Evolutionary conservation across 2,113 vertebrate genomes (phyloP).

Genomic region (Malurus elegans): DNA sequence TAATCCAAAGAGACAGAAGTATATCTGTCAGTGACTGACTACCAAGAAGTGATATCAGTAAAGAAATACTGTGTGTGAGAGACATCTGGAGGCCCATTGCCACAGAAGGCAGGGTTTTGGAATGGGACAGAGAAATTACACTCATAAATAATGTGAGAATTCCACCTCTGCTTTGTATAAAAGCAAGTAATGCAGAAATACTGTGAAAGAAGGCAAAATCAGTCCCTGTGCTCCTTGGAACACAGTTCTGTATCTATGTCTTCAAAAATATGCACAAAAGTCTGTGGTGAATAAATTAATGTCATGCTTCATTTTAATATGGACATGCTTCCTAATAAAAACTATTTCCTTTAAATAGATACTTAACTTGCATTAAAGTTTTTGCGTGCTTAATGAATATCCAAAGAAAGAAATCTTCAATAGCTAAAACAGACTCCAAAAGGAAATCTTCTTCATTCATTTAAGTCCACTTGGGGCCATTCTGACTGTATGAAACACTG

Average conservation of each 20-base stretch:
- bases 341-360: neutral
- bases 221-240: neutral
- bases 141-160: neutral
- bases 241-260: neutral
- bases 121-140: neutral
- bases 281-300: neutral
- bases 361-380: neutral
- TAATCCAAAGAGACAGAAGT: neutral
- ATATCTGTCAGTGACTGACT: neutral
- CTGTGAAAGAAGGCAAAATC: neutral
- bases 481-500: neutral
- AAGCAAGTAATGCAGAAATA: neutral
- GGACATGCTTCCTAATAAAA: neutral
- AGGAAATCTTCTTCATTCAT: neutral
- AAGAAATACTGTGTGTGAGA: neutral
- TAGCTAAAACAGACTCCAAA: neutral
- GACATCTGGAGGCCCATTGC: fast-evolving
- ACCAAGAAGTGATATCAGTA: neutral
- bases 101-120: neutral
- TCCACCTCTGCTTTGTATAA: neutral
- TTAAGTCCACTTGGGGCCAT: neutral
- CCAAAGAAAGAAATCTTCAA: neutral
- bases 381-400: neutral
- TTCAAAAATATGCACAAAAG: neutral
- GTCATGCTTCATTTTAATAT: neutral